These are phyloP conservation scores for Lethenteron camtschaticum DNA, from an alignment of 2,113 vertebrate genomes.

Conservation along the genomic window DNA sequence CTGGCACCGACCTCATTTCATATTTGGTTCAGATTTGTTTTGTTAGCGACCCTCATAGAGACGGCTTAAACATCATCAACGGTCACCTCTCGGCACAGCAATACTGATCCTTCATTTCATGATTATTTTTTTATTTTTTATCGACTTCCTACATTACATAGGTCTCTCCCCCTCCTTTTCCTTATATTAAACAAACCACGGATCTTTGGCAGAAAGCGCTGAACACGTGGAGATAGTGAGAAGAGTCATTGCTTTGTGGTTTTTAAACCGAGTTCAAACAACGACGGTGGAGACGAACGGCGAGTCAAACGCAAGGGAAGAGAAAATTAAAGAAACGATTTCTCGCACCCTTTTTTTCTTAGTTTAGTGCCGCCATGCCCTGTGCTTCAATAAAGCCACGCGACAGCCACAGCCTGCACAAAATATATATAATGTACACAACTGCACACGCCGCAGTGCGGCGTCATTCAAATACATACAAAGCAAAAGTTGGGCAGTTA, in stretches of 20 bases:
- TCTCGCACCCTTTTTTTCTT: neutral
- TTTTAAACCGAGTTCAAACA: neutral
- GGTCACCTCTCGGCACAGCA: neutral
- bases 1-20: neutral
- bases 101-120: neutral
- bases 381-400: too few relatives aligned
- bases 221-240: neutral
- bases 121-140: neutral
- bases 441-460: too few relatives aligned
- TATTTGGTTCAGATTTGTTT: constrained; percentile 2
- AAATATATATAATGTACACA: too few relatives aligned
- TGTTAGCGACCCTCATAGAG: neutral
- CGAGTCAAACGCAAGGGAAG: neutral
- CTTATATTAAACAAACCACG: neutral
- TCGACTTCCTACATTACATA: neutral
- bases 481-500: too few relatives aligned
- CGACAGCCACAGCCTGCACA: too few relatives aligned
- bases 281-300: neutral
- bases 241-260: neutral
- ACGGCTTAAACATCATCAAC: neutral
- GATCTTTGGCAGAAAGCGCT: neutral
- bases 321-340: neutral
- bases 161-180: neutral
- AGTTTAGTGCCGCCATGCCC: neutral
- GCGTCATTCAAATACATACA: too few relatives aligned